Conservation (phyloP, 2,797 vertebrate species). For the Botia almorhae region DNA sequence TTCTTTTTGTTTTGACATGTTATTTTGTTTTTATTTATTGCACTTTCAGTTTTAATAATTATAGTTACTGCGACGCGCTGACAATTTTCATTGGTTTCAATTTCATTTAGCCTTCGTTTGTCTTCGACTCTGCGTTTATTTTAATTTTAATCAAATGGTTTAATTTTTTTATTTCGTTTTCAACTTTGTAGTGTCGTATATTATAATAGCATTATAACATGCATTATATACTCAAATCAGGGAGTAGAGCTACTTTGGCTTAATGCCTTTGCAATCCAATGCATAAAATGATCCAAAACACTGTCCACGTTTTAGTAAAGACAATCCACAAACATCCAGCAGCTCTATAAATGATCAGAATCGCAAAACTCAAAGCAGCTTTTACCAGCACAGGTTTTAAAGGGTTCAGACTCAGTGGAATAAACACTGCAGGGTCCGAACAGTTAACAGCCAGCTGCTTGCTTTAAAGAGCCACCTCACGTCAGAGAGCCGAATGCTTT, state of each 20-base stretch:
- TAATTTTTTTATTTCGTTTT: not conserved
- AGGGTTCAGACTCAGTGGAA: slow-evolving; percentile 14
- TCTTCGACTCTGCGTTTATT: too few relatives aligned
- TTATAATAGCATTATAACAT: not conserved
- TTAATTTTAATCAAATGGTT: not conserved
- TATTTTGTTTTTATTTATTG: not conserved
- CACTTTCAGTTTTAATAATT: not conserved
- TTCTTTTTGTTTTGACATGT: not conserved
- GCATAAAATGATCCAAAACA: not conserved
- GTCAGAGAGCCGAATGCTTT: slow-evolving; percentile 12
- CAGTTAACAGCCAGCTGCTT: slow-evolving; percentile 19
- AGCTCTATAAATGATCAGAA: not conserved
- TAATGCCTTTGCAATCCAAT: not conserved
- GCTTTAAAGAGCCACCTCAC: slow-evolving; percentile 21
- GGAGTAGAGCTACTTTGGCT: not conserved
- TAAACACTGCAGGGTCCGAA: slow-evolving; percentile 23
- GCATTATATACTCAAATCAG: not conserved
- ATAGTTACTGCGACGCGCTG: not conserved
- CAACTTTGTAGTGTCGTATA: not conserved
- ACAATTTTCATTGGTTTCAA: not conserved
- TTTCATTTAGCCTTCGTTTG: not conserved
- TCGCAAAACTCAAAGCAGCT: slow-evolving; percentile 7
- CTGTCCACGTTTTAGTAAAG: not conserved
- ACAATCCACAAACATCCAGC: not conserved
- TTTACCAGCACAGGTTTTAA: slow-evolving; percentile 29